phyloP scores from a whole-genome alignment of 2,888 invertebrate genomes.

The Mythimna impura region DNA sequence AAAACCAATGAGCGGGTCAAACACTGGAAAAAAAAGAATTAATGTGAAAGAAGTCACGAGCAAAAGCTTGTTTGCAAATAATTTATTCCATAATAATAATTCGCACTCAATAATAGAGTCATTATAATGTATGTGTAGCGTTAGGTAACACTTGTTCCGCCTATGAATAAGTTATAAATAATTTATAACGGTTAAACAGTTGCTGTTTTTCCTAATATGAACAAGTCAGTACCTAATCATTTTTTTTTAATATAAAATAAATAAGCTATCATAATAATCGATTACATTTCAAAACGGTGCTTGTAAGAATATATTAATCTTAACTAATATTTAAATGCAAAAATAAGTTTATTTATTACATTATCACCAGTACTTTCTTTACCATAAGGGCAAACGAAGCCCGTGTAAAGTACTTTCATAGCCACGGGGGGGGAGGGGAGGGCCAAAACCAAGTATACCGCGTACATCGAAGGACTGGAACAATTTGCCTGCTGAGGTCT shows the following conservation, averaged over 20 bases:
- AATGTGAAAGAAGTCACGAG: not conserved
- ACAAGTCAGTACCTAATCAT: not conserved
- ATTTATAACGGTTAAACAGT: not conserved
- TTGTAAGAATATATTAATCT: not conserved
- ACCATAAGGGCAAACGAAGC: too few relatives aligned
- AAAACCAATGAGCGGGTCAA: too few relatives aligned
- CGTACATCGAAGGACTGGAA: too few relatives aligned
- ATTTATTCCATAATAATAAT: not conserved
- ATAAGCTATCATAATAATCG: not conserved
- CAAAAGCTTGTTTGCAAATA: not conserved
- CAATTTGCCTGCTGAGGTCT: too few relatives aligned
- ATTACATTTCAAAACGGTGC: not conserved
- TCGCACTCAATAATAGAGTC: not conserved
- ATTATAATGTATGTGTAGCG: conserved; percentile 14
- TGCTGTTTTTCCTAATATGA: too few relatives aligned
- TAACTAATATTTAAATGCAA: not conserved
- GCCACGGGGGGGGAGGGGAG: too few relatives aligned
- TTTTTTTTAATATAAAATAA: not conserved
- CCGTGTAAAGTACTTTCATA: too few relatives aligned
- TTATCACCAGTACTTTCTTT: not conserved
- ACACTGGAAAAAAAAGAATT: too few relatives aligned
- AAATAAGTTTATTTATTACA: not conserved
- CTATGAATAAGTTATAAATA: not conserved
- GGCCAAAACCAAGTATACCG: too few relatives aligned
- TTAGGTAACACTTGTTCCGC: conserved; percentile 21